phyloP scores from a whole-genome alignment of 2,797 vertebrate species.

The Leptoclinus maculatus region DNA sequence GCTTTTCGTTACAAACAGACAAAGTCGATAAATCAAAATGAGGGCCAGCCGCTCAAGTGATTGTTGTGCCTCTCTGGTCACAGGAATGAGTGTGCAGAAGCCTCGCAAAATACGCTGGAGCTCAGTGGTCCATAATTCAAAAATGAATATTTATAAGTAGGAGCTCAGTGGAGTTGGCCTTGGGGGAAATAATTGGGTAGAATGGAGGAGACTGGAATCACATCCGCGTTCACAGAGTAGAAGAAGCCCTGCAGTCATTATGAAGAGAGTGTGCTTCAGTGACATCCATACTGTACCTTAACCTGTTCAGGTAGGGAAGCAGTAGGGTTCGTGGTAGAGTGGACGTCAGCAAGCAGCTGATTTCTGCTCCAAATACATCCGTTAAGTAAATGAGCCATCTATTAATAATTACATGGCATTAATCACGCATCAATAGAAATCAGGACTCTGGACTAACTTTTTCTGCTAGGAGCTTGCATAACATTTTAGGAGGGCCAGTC shows the following conservation, averaged over 20 bases:
- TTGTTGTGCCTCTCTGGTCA: constrained; percentile 63
- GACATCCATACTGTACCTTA: constrained; percentile 18
- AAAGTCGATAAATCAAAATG: constrained; percentile 85
- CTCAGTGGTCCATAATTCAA: constrained; percentile 69
- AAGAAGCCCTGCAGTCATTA: constrained; percentile 33
- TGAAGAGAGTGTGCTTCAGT: constrained; percentile 15
- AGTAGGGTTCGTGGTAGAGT: neutral
- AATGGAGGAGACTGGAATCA: constrained; percentile 47
- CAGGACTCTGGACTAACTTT: neutral
- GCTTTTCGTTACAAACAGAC: constrained; percentile 75
- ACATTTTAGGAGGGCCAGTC: neutral
- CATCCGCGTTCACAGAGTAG: constrained; percentile 18
- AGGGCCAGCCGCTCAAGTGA: constrained; percentile 71
- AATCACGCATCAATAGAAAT: neutral
- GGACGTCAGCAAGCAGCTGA: neutral
- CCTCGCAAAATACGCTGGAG: constrained; percentile 38
- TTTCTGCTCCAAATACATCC: neutral
- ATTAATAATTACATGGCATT: neutral
- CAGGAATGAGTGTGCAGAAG: constrained; percentile 50
- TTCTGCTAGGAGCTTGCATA: neutral
- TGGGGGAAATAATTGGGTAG: constrained; percentile 68
- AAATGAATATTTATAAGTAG: constrained; percentile 82
- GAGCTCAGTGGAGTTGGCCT: constrained; percentile 63
- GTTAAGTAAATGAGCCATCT: neutral
- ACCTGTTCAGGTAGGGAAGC: constrained; percentile 25